Percentiles rank a stretch among this genome's conserved stretches.
Evolutionary conservation across 1,140 invertebrate genomes (phyloP).

Genomic region (Pogonus chalceus): DNA sequence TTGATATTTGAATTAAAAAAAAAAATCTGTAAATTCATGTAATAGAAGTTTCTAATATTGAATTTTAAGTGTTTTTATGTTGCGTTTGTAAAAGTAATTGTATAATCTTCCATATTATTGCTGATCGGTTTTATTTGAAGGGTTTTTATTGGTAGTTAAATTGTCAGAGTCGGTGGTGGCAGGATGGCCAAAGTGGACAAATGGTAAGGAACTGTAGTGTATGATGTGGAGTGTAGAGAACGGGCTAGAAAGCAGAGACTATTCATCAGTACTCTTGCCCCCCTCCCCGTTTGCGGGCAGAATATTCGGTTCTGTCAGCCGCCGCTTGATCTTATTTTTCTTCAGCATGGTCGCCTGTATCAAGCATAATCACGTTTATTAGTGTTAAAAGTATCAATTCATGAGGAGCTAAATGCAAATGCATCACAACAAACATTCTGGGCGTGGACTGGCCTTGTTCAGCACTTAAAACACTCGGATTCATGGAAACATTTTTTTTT

Average conservation of each 20-base stretch:
- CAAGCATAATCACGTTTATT: not conserved
- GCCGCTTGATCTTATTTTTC: slow-evolving; percentile 91
- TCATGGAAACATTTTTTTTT: too few species aligned
- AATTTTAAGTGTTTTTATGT: too few species aligned
- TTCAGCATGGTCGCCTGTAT: slow-evolving; percentile 78
- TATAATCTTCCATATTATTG: too few species aligned
- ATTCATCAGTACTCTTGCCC: slow-evolving; percentile 47
- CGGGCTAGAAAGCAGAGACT: slow-evolving; percentile 5
- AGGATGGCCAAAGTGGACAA: not conserved
- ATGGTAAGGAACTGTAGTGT: slow-evolving; percentile 1
- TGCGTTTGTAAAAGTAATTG: too few species aligned
- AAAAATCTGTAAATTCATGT: too few species aligned
- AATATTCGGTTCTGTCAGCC: slow-evolving; percentile 77
- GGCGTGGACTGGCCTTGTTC: too few species aligned
- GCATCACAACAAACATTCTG: slow-evolving; percentile 6
- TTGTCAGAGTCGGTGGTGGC: not conserved
- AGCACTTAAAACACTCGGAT: too few species aligned
- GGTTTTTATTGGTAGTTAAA: not conserved
- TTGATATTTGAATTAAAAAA: too few species aligned
- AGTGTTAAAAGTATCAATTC: not conserved
- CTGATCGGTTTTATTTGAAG: too few species aligned
- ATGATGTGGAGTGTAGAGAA: slow-evolving; percentile 3
- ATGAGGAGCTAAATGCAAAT: not conserved
- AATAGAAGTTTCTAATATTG: too few species aligned
- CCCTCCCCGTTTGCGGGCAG: slow-evolving; percentile 55